Percentiles rank a stretch among this genome's conserved stretches.
Conservation (phyloP, 2,888 invertebrate genomes). For the Torymus auratus region DNA sequence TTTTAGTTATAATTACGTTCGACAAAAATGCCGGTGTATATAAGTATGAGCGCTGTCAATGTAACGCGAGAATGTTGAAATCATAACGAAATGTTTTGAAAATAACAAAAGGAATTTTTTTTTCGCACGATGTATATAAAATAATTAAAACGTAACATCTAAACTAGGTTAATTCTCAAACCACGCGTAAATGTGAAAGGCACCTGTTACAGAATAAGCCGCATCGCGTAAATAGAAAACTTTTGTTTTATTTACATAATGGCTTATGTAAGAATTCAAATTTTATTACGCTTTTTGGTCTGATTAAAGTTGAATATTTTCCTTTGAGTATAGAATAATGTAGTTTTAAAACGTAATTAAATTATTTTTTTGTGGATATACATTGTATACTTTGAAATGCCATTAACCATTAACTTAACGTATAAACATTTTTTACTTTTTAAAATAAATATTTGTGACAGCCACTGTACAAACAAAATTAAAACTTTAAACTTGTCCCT, state of each 20-base stretch:
- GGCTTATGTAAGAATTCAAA: constrained; percentile 17
- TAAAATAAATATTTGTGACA: no score
- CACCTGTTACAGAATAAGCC: constrained; percentile 1
- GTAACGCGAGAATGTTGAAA: neutral
- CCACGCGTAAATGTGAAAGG: constrained; percentile 28
- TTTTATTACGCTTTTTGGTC: neutral
- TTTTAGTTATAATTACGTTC: no score
- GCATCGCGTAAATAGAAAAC: neutral
- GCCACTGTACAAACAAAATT: no score
- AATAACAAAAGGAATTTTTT: neutral
- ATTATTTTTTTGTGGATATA: no score
- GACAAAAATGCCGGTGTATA: no score
- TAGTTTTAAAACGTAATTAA: no score
- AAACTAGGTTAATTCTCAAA: constrained; percentile 11
- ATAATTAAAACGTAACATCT: constrained; percentile 5
- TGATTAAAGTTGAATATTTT: no score
- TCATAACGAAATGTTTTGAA: neutral
- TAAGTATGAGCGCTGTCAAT: no score
- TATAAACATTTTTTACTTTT: no score
- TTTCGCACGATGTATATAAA: neutral
- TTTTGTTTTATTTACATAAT: constrained; percentile 41
- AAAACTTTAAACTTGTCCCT: constrained; percentile 14
- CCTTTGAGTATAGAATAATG: no score
- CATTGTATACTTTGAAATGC: no score
- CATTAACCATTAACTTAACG: no score